These are phyloP conservation scores for Mola mola DNA, from an alignment of 2,113 vertebrate species.

Conservation along the genomic window DNA sequence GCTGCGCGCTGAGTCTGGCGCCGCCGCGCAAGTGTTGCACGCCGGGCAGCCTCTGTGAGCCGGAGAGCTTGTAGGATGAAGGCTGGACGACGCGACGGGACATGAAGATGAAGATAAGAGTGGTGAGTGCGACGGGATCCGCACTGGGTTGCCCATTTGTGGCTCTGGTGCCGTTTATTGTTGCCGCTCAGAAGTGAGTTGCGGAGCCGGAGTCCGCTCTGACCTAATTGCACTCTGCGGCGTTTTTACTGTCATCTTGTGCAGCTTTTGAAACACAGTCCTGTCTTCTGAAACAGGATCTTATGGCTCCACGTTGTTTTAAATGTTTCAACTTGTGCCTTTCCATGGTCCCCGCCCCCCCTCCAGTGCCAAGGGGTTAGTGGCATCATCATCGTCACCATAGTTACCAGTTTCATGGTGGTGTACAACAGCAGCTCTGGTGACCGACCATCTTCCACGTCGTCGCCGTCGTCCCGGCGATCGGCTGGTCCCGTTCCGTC, in stretches of 20 bases:
- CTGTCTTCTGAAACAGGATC: neutral
- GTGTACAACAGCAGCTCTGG: conserved; percentile 83
- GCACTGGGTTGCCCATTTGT: no score
- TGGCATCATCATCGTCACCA: conserved; percentile 87
- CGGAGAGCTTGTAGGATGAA: conserved; percentile 47
- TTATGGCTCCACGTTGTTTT: neutral
- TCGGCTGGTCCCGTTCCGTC: conserved; percentile 7
- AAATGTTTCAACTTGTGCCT: neutral
- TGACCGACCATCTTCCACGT: conserved; percentile 28
- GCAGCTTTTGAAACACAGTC: neutral
- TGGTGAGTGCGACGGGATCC: no score
- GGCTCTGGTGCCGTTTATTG: conserved; percentile 21
- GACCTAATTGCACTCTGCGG: conserved; percentile 34
- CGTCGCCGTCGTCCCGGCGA: conserved; percentile 16
- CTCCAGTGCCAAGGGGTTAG: conserved; percentile 87
- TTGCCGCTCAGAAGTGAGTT: conserved; percentile 34
- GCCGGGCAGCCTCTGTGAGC: conserved; percentile 9
- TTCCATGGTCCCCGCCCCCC: neutral
- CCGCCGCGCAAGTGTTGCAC: conserved; percentile 46
- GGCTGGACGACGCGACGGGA: conserved; percentile 19
- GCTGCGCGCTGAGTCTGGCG: conserved; percentile 28
- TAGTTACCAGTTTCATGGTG: conserved; percentile 91
- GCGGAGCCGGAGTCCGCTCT: conserved; percentile 1
- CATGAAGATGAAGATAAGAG: conserved; percentile 73
- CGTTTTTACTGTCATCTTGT: neutral